phyloP scores from a whole-genome alignment of 2,888 invertebrate species.

The Allophyes oxyacanthae region DNA sequence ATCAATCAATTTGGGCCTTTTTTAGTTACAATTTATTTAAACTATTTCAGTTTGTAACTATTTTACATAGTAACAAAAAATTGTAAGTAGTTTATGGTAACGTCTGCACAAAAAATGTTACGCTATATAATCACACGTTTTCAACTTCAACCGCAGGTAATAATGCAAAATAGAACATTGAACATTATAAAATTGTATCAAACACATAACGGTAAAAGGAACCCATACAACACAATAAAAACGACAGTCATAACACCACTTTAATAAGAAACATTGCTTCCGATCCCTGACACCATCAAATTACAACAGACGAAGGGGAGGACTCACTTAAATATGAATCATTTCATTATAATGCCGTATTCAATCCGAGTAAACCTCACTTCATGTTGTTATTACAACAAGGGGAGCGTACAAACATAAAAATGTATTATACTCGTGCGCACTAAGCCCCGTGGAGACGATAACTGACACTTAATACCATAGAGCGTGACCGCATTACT shows the following conservation, averaged over 20 bases:
- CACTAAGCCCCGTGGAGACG: conserved; percentile 87
- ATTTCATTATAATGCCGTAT: conserved; percentile 89
- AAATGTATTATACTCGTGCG: conserved; percentile 79
- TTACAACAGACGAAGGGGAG: conserved; percentile 82
- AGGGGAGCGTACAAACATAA: conserved; percentile 84
- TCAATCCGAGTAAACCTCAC: conserved; percentile 88
- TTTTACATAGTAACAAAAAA: conserved; percentile 9
- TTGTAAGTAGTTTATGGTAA: conserved; percentile 12
- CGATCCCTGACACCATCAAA: conserved; percentile 85
- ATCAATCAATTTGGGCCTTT: conserved; percentile 18
- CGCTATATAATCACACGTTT: conserved; percentile 11
- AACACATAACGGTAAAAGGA: conserved; percentile 50
- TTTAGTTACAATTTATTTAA: too few species aligned
- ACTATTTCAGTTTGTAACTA: too few species aligned
- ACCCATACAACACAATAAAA: conserved; percentile 73
- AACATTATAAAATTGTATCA: conserved; percentile 44
- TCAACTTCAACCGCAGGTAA: conserved; percentile 2
- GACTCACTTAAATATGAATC: conserved; percentile 90
- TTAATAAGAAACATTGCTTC: conserved; percentile 89
- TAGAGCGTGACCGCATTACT: conserved; percentile 89
- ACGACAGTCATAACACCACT: conserved; percentile 83
- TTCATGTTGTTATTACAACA: conserved; percentile 86
- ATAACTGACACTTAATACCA: conserved; percentile 89
- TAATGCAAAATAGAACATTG: conserved; percentile 21
- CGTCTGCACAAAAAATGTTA: conserved; percentile 18